Evolutionary conservation across 1,140 invertebrate genomes (phyloP).

Genomic region (Cotesia chilonis): DNA sequence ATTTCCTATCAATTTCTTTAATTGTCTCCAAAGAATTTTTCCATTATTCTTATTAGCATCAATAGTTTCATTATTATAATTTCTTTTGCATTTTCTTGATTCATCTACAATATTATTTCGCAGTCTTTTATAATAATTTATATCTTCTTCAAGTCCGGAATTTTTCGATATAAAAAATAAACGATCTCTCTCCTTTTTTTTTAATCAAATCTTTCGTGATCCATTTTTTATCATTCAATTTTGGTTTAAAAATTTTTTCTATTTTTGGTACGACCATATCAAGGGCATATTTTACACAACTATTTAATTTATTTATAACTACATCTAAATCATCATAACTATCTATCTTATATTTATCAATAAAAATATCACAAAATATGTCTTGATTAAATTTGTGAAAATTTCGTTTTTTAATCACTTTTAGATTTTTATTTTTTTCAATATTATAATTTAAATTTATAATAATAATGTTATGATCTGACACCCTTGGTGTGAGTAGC

Average conservation of each 20-base stretch:
- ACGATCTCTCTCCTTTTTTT: background rate
- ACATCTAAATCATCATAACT: too few relatives aligned
- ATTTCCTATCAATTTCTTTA: background rate
- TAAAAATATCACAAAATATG: too few relatives aligned
- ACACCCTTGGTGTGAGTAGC: slow-evolving; percentile 16
- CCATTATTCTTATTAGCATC: background rate
- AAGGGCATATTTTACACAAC: too few relatives aligned
- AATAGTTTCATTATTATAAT: background rate
- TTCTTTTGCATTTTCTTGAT: background rate
- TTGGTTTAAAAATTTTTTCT: too few relatives aligned
- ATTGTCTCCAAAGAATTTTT: background rate
- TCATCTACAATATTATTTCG: background rate
- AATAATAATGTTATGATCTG: slow-evolving; percentile 22
- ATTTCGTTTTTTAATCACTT: too few relatives aligned
- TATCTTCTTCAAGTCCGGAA: background rate
- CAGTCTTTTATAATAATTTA: background rate
- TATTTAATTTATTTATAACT: too few relatives aligned
- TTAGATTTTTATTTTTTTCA: too few relatives aligned
- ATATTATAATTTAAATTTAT: too few relatives aligned
- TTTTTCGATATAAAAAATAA: background rate
- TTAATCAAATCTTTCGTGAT: background rate
- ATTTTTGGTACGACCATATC: too few relatives aligned
- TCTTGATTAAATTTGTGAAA: too few relatives aligned
- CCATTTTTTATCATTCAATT: too few relatives aligned
- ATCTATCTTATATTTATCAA: too few relatives aligned